phyloP scores from a whole-genome alignment of 2,888 invertebrate species.

The Biston betularia region DNA sequence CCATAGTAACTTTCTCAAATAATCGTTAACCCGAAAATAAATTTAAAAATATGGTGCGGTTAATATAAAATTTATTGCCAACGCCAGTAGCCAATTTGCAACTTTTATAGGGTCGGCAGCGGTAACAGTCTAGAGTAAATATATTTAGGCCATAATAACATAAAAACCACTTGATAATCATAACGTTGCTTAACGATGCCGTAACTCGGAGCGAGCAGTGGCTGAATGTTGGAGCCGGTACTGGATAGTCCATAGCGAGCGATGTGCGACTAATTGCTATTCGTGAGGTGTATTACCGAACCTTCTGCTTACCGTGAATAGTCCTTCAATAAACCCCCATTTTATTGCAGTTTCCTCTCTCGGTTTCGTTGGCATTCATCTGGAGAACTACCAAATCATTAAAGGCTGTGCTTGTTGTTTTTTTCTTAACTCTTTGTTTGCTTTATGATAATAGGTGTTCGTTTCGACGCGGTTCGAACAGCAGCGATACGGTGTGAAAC shows the following conservation, averaged over 20 bases:
- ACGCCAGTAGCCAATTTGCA: constrained; percentile 53
- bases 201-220: constrained; percentile 43
- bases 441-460: constrained; percentile 85
- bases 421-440: constrained; percentile 76
- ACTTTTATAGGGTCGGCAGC: constrained; percentile 49
- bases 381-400: constrained; percentile 81
- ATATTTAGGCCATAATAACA: constrained; percentile 49
- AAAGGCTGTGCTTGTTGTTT: constrained; percentile 81
- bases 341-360: constrained; percentile 81
- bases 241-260: constrained; percentile 13
- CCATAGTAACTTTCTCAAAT: constrained; percentile 44
- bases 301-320: constrained; percentile 63
- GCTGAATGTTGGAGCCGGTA: constrained; percentile 29
- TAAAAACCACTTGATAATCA: constrained; percentile 54
- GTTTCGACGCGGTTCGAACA: constrained; percentile 73
- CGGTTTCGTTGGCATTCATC: constrained; percentile 79
- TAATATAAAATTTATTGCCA: constrained; percentile 55
- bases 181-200: constrained; percentile 51
- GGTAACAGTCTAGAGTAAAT: constrained; percentile 53
- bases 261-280: constrained; percentile 63
- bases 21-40: constrained; percentile 55
- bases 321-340: constrained; percentile 75
- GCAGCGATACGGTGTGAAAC: constrained; percentile 82
- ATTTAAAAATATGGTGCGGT: constrained; percentile 52
- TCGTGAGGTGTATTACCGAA: constrained; percentile 54